These are phyloP conservation scores for Nothoprocta pentlandii DNA, from an alignment of 2,113 vertebrate genomes.

Conservation along the genomic window DNA sequence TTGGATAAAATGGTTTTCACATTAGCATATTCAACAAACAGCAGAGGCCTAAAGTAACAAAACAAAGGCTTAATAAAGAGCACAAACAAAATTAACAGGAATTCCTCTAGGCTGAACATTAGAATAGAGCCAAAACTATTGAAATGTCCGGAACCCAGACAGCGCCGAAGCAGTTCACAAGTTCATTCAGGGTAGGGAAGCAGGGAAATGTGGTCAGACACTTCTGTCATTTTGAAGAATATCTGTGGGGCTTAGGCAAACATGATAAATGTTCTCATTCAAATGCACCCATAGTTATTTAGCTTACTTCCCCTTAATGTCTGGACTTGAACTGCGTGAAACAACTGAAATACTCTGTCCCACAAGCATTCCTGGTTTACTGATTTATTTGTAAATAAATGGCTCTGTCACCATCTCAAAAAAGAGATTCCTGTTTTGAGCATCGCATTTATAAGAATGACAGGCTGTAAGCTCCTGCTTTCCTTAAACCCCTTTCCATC, in stretches of 20 bases:
- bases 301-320: slow-evolving; percentile 69
- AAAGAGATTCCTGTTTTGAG: neutral
- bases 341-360: slow-evolving; percentile 57
- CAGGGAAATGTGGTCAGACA: slow-evolving; percentile 70
- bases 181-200: slow-evolving; percentile 64
- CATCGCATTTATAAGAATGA: neutral
- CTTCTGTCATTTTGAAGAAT: slow-evolving; percentile 71
- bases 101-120: slow-evolving; percentile 40
- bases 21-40: neutral
- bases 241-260: slow-evolving; percentile 64
- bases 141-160: slow-evolving; percentile 69
- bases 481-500: neutral
- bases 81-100: slow-evolving; percentile 69
- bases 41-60: slow-evolving; percentile 30
- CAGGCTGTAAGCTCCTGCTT: neutral
- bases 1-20: slow-evolving; percentile 15
- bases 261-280: slow-evolving; percentile 78
- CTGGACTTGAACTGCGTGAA: slow-evolving; percentile 40
- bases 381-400: slow-evolving; percentile 37
- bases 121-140: slow-evolving; percentile 63
- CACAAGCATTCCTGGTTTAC: slow-evolving; percentile 41
- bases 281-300: slow-evolving; percentile 67
- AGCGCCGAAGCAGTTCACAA: slow-evolving; percentile 61
- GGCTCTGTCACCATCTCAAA: slow-evolving; percentile 18
- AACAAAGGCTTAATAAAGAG: slow-evolving; percentile 53